Percentiles rank a stretch among this genome's conserved stretches.
Conservation (phyloP, 2,888 invertebrate genomes). For the Lamproptera curius region DNA sequence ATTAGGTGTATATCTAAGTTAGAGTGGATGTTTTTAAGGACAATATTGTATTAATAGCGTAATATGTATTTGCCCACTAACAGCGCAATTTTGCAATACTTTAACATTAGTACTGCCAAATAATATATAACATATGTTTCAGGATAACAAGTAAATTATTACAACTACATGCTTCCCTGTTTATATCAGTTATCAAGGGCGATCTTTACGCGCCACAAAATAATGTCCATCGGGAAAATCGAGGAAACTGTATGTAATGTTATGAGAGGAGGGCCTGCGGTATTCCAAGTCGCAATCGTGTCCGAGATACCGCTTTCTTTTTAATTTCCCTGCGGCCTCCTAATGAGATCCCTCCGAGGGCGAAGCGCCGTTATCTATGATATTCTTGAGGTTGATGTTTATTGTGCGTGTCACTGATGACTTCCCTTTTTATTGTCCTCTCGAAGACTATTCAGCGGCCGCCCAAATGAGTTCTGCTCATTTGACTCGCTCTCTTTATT, state of each 20-base stretch:
- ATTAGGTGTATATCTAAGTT: no score
- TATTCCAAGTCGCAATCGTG: constrained; percentile 72
- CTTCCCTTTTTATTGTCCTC: constrained; percentile 77
- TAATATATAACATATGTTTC: neutral
- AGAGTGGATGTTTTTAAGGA: no score
- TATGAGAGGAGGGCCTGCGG: constrained; percentile 72
- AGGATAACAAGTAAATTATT: constrained; percentile 16
- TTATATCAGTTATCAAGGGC: constrained; percentile 45
- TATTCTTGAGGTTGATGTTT: constrained; percentile 79
- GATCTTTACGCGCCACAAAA: constrained; percentile 77
- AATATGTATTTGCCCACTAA: neutral
- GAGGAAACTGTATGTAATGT: constrained; percentile 76
- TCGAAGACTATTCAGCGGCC: constrained; percentile 76
- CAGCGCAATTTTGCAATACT: neutral
- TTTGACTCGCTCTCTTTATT: constrained; percentile 76
- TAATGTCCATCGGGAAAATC: constrained; percentile 78
- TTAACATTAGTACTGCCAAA: no score
- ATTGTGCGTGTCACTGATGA: constrained; percentile 79
- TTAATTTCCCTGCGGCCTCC: constrained; percentile 79
- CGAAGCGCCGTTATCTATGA: constrained; percentile 74
- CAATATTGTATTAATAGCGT: no score
- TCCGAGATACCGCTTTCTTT: constrained; percentile 78
- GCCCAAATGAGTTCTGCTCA: constrained; percentile 75
- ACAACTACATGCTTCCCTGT: neutral
- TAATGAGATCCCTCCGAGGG: constrained; percentile 74